phyloP scores from a whole-genome alignment of 2,797 vertebrate genomes.

The Pangasius macronema region DNA sequence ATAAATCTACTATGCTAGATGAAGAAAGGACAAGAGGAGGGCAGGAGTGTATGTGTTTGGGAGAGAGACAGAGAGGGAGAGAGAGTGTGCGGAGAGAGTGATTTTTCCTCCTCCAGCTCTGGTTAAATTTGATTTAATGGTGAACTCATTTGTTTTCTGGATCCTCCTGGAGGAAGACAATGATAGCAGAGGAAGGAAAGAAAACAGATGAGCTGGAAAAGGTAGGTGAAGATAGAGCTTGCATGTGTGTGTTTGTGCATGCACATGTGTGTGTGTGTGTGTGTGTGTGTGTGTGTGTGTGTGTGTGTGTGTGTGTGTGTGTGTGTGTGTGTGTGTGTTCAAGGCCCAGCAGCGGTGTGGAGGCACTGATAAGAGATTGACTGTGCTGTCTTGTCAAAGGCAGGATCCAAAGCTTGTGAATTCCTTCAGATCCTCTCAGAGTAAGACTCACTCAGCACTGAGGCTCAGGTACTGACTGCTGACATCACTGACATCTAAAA shows the following conservation, averaged over 20 bases:
- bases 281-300: not conserved
- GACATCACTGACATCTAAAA: slow-evolving; percentile 40
- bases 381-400: slow-evolving; percentile 68
- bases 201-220: slow-evolving; percentile 47
- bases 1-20: slow-evolving; percentile 72
- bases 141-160: slow-evolving; percentile 38
- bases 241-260: not conserved
- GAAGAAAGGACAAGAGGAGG: slow-evolving; percentile 46
- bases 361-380: slow-evolving; percentile 74
- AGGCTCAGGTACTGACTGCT: slow-evolving; percentile 46
- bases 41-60: not conserved
- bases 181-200: slow-evolving; percentile 36
- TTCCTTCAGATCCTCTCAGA: slow-evolving; percentile 59
- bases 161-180: slow-evolving; percentile 36
- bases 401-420: slow-evolving; percentile 69
- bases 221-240: slow-evolving; percentile 15
- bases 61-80: slow-evolving; percentile 6
- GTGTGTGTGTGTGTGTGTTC: slow-evolving; percentile 37
- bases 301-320: not conserved
- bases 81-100: not conserved
- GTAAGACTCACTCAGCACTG: slow-evolving; percentile 33
- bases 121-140: slow-evolving; percentile 42
- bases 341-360: slow-evolving; percentile 70
- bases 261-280: not conserved
- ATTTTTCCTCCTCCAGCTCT: slow-evolving; percentile 32